Evolutionary conservation across 1,140 invertebrate genomes (phyloP).

Genomic region (Chionoecetes opilio): DNA sequence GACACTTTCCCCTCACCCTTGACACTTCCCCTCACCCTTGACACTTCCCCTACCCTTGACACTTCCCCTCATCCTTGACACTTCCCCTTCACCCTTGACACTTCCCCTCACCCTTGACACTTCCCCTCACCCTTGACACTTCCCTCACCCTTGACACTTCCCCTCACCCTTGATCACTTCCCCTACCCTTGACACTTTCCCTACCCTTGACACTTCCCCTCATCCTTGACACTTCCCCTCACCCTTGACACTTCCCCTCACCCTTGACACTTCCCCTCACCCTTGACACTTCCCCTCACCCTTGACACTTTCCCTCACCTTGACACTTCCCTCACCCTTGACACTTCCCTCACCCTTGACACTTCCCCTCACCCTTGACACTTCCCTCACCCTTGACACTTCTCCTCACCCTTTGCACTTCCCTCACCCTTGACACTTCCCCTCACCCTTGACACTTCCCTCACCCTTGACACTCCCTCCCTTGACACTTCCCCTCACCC

Average conservation of each 20-base stretch:
- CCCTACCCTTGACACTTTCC: no score
- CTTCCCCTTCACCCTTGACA: not conserved
- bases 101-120: not conserved
- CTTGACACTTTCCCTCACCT: no score
- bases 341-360: not conserved
- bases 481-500: not conserved
- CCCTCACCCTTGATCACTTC: not conserved
- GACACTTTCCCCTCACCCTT: not conserved
- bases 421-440: not conserved
- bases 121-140: not conserved
- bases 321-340: not conserved
- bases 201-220: not conserved
- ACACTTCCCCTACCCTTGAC: no score
- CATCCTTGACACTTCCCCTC: not conserved
- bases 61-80: no score
- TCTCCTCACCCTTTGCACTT: not conserved
- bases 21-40: not conserved
- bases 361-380: not conserved
- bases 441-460: not conserved
- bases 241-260: not conserved
- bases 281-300: not conserved
- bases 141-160: no score
- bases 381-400: not conserved
- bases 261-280: not conserved
- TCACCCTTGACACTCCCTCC: not conserved